Evolutionary conservation across 2,888 invertebrate genomes (phyloP).

Genomic region (Chrysina gloriosa): DNA sequence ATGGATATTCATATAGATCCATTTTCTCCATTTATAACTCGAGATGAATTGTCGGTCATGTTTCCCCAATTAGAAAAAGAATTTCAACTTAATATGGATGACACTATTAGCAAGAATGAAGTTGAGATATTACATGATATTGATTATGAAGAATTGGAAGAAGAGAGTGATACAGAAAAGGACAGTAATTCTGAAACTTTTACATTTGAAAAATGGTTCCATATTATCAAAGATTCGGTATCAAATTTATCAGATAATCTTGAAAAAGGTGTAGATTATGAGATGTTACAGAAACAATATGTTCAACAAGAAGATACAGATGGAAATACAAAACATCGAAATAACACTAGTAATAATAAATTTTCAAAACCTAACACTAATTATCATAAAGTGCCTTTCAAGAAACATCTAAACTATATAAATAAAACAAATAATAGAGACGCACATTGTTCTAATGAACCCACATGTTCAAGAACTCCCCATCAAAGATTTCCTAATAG

Average conservation of each 20-base stretch:
- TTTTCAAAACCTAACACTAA: background rate
- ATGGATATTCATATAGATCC: background rate
- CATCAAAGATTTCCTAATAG: background rate
- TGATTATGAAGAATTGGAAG: background rate
- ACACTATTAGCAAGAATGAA: background rate
- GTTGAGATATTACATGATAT: background rate
- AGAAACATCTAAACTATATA: background rate
- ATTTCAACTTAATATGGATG: background rate
- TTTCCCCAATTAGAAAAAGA: conserved; percentile 18
- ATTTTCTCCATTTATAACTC: background rate
- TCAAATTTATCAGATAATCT: background rate
- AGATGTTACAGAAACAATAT: background rate
- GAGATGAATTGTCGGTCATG: background rate
- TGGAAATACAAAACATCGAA: background rate
- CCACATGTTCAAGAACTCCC: background rate
- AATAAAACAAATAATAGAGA: background rate
- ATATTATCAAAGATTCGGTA: background rate
- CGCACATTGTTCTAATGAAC: background rate
- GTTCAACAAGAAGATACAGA: background rate
- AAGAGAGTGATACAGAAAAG: background rate
- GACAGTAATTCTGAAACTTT: background rate
- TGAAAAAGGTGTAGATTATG: background rate
- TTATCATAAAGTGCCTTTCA: background rate
- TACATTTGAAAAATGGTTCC: background rate
- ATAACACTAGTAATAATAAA: background rate